These are phyloP conservation scores for Schizothorax lantsangensis DNA, from an alignment of 2,797 vertebrate genomes.

Conservation along the genomic window DNA sequence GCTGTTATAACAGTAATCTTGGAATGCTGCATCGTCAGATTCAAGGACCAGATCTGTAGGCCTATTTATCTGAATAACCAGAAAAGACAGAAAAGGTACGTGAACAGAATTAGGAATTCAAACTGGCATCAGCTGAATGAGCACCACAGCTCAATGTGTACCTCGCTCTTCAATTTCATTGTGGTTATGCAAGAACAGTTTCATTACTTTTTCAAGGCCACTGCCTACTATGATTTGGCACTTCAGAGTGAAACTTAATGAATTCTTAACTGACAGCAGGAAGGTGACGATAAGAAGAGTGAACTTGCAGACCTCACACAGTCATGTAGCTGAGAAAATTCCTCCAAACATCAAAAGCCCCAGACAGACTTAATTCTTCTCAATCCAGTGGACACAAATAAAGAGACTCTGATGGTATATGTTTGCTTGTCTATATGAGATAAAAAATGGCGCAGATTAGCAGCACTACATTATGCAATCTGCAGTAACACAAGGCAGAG, in stretches of 20 bases:
- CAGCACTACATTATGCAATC: conserved; percentile 61
- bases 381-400: not conserved
- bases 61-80: conserved; percentile 21
- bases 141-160: not conserved
- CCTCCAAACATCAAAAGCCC: not conserved
- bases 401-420: not conserved
- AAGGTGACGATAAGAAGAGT: conserved; percentile 1
- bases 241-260: conserved; percentile 29
- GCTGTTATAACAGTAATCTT: not conserved
- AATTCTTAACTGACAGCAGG: conserved; percentile 23
- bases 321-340: not conserved
- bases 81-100: not conserved
- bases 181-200: conserved; percentile 10
- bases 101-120: not conserved
- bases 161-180: conserved; percentile 5
- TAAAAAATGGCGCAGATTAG: conserved; percentile 56
- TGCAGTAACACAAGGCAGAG: conserved; percentile 62
- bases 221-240: conserved; percentile 3
- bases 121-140: not conserved
- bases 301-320: not conserved
- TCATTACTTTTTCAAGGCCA: conserved; percentile 32
- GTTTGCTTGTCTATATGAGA: not conserved
- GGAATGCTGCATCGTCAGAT: not conserved
- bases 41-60: not conserved
- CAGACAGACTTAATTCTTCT: conserved; percentile 13